A percentile compares a stretch with the other conserved stretches of the same genome.
Conservation (phyloP, 1,140 invertebrate species). For the Leguminivora glycinivorella region DNA sequence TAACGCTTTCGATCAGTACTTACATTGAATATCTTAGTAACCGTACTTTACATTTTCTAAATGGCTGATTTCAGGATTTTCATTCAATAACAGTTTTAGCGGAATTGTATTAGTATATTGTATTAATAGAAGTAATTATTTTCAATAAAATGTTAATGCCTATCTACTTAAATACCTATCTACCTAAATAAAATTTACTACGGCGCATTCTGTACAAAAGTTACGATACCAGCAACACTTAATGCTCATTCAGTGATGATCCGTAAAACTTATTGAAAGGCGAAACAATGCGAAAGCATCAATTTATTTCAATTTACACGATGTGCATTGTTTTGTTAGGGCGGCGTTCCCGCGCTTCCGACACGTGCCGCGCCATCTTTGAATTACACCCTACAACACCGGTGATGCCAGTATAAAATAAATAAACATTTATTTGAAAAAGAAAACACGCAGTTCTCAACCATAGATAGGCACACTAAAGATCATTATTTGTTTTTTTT, state of each 20-base stretch:
- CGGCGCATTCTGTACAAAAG: background rate
- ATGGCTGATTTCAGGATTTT: too few species aligned
- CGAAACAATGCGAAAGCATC: constrained; percentile 65
- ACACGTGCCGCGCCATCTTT: constrained; percentile 74
- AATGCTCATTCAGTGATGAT: constrained; percentile 44
- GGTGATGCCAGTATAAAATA: constrained; percentile 54
- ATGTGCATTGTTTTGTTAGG: constrained; percentile 69
- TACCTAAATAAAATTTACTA: too few species aligned
- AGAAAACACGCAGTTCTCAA: constrained; percentile 30
- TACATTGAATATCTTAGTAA: background rate
- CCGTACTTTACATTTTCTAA: background rate
- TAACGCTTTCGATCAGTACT: background rate
- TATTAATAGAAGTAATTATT: too few species aligned
- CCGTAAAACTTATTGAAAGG: constrained; percentile 49
- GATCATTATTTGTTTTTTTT: constrained; percentile 5
- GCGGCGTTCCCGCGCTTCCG: constrained; percentile 67
- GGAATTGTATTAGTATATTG: too few species aligned
- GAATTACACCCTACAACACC: constrained; percentile 65
- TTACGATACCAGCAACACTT: constrained; percentile 11
- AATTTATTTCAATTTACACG: constrained; percentile 78
- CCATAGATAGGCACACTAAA: constrained; percentile 33
- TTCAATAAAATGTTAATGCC: too few species aligned
- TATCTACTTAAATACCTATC: too few species aligned
- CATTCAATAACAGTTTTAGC: too few species aligned
- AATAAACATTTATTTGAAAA: constrained; percentile 42